Evolutionary conservation across 35 echinoderm and acorn worm species (phyloP).

Genomic region (Holothuria glaberrima): DNA sequence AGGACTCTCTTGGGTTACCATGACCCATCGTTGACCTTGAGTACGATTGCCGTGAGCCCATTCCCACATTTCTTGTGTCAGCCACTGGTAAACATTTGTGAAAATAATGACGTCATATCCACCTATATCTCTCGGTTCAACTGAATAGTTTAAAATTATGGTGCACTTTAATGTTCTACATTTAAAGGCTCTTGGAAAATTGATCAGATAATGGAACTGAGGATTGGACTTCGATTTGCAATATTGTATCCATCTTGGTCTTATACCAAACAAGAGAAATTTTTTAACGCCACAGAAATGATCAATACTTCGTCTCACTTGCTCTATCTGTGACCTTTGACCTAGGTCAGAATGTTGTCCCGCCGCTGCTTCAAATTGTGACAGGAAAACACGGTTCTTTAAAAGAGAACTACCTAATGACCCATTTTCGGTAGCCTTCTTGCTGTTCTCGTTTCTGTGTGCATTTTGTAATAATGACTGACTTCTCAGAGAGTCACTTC

Average conservation of each 20-base stretch:
- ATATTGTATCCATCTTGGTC: conserved; percentile 35
- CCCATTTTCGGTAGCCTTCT: too few species aligned
- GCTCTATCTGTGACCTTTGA: too few species aligned
- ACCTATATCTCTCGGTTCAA: conserved; percentile 4
- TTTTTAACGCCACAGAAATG: conserved; percentile 24
- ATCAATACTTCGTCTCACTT: too few species aligned
- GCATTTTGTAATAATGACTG: too few species aligned
- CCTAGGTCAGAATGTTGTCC: too few species aligned
- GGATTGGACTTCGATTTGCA: not conserved
- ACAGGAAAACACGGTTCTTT: too few species aligned
- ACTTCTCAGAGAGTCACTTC: too few species aligned
- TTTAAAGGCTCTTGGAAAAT: not conserved
- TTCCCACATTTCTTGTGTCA: conserved; percentile 43
- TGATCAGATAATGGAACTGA: not conserved
- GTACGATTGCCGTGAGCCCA: conserved; percentile 42
- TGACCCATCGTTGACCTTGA: conserved; percentile 28
- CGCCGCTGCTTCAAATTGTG: too few species aligned
- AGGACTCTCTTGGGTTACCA: conserved; percentile 60
- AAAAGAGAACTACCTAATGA: too few species aligned
- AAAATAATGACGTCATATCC: conserved; percentile 29
- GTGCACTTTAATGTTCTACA: conserved; percentile 9
- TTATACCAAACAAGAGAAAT: conserved; percentile 48
- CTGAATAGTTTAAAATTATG: conserved; percentile 27
- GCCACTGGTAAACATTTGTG: conserved; percentile 43
- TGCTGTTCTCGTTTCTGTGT: too few species aligned